Evolutionary conservation across 2,113 vertebrate genomes (phyloP), one percentile per base, ranked within the genome.

Genomic region (Cryptotis parvus): DNA sequence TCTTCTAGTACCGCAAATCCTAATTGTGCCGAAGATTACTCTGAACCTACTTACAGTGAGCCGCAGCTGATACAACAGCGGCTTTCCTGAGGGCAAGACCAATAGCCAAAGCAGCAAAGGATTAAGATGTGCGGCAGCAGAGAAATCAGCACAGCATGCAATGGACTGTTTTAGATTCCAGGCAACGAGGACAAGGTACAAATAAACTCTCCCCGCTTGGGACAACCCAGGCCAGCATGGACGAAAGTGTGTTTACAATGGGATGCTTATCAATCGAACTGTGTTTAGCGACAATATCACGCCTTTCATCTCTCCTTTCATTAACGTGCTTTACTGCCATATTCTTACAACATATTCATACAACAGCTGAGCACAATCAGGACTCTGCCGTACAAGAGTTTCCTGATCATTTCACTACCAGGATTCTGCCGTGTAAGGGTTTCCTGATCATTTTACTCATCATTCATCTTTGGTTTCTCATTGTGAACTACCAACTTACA

Each of bases 1-100:
- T 41, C 88, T 88, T 86, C 5, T 82, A 84, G 88, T 74, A 87
- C 84, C 39, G 24, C 61, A 75, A 82, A 86, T 79, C 86, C 29
- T 14, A 65, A 45, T 26, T 35, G 33, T 39, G 14, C 82, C 58
- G 35, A 55, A 70, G 55, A 70, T 78, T 79, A 83, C 68, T 85
- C n/a, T 92, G 41, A 79, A 91, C 63, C 58, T 0, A 65, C 75
- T 66, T 75, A 87, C 74, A 84, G 73, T 80, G 16, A 84, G 27
- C 72, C 33, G 33, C 3, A 79, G 84, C 9, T 22, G 55, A 22
- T 68, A 29, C 68, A 75, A 79, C 31, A 52, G n/a, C 29, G 33
- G 10, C 10, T 14, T 79, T 82, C 79, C 68, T 33, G 69, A 26
- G 29, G n/a, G n/a, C 70, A 83, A 80, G 39, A 49, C 80, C 0